Conservation (phyloP, 2,888 invertebrate genomes). For the Epinotia demarniana region DNA sequence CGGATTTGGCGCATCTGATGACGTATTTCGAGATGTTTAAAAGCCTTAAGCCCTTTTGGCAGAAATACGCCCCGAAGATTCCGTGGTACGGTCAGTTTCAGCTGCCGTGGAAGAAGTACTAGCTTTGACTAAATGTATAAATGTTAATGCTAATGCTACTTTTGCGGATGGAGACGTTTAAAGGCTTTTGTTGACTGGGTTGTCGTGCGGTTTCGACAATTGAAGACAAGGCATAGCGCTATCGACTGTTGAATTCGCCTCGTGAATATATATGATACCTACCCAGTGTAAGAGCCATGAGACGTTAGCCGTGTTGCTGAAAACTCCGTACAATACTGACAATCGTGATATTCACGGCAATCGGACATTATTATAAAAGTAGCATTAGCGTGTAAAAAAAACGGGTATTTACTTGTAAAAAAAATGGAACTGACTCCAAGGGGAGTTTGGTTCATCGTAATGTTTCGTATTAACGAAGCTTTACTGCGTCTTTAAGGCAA, state of each 20-base stretch:
- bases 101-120: slow-evolving; percentile 9
- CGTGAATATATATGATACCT: neutral
- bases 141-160: neutral
- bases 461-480: too few species aligned
- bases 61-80: neutral
- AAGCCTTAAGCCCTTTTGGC: neutral
- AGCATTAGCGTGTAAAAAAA: neutral
- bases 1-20: neutral
- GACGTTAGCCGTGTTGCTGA: too few species aligned
- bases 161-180: neutral
- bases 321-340: too few species aligned
- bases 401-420: neutral
- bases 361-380: neutral
- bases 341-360: too few species aligned
- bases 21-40: slow-evolving; percentile 9
- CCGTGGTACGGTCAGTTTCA: neutral
- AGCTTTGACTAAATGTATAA: neutral
- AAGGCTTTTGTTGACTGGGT: neutral
- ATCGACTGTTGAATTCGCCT: neutral
- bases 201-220: neutral
- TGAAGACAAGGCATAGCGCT: too few species aligned
- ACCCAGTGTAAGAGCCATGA: too few species aligned
- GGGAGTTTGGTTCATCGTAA: neutral
- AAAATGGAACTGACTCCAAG: neutral
- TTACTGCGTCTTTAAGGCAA: too few species aligned